Conservation (phyloP, 2,797 vertebrate genomes). For the Pelodytes ibericus region DNA sequence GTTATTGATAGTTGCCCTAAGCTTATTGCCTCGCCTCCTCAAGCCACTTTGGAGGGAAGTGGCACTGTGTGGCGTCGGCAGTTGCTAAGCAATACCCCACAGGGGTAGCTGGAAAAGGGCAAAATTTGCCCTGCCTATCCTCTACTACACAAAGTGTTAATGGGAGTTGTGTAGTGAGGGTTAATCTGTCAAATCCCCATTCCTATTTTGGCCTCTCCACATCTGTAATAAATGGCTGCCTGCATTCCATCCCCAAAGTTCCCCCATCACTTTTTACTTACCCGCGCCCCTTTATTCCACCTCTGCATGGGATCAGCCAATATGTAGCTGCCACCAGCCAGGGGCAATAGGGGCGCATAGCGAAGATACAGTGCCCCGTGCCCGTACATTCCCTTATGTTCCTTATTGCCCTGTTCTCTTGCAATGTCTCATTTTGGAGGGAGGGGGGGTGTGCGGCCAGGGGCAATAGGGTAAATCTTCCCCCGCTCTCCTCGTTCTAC, state of each 20-base stretch:
- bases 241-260: background rate
- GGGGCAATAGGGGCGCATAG: conserved; percentile 39
- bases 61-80: conserved; percentile 13
- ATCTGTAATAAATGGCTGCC: conserved; percentile 22
- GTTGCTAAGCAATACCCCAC: conserved; percentile 18
- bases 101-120: conserved; percentile 9
- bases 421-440: conserved; percentile 34
- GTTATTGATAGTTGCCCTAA: background rate
- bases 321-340: conserved; percentile 47
- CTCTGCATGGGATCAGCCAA: conserved; percentile 44
- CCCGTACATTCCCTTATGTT: conserved; percentile 5
- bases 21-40: background rate
- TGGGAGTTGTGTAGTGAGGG: background rate
- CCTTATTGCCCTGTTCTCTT: conserved; percentile 41
- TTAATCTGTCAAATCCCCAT: conserved; percentile 21
- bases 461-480: conserved; percentile 39
- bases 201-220: conserved; percentile 14
- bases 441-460: conserved; percentile 36
- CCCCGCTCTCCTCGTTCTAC: conserved; percentile 39
- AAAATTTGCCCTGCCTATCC: conserved; percentile 1
- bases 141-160: conserved; percentile 6
- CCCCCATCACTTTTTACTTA: conserved; percentile 22
- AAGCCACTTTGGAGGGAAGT: conserved; percentile 45
- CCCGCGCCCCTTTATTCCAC: conserved; percentile 17
- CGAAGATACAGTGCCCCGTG: background rate